These are phyloP conservation scores for Hippocampus zosterae DNA, from an alignment of 2,113 vertebrate species.

Conservation along the genomic window DNA sequence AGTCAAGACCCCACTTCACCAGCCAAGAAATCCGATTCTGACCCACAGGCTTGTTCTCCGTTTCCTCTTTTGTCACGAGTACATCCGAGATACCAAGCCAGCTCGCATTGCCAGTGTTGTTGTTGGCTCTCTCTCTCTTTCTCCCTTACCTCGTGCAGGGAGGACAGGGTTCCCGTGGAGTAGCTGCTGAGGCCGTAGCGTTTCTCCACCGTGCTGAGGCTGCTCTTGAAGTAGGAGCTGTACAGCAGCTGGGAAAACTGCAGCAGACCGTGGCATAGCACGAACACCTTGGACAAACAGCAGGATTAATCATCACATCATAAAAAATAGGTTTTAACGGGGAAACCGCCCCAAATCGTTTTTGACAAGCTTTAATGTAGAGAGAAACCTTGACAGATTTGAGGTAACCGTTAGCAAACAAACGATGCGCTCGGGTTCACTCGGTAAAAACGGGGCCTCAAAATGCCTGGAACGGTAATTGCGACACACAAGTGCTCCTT, in stretches of 20 bases:
- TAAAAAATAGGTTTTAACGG: not conserved
- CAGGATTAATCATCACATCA: not conserved
- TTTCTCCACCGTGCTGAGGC: slow-evolving; percentile 93
- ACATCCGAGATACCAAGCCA: slow-evolving; percentile 32
- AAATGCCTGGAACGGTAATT: not conserved
- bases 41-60: slow-evolving; percentile 33
- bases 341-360: not conserved
- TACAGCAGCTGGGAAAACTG: slow-evolving; percentile 93
- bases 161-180: slow-evolving; percentile 93
- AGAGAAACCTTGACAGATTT: not conserved
- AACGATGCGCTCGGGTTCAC: not conserved
- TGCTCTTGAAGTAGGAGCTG: slow-evolving; percentile 95
- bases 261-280: slow-evolving; percentile 88
- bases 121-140: slow-evolving; percentile 24
- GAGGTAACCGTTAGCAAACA: not conserved
- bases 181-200: slow-evolving; percentile 93
- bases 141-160: slow-evolving; percentile 83
- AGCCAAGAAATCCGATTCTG: slow-evolving; percentile 41
- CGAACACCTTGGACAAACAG: slow-evolving; percentile 79
- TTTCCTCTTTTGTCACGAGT: slow-evolving; percentile 34
- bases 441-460: not conserved
- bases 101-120: slow-evolving; percentile 24
- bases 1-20: not conserved
- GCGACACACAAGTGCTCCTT: not conserved
- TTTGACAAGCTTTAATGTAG: not conserved